Evolutionary conservation across 2,888 invertebrate species (phyloP), one percentile per base, ranked within the genome.

Genomic region (Ennomos fuscantarius): DNA sequence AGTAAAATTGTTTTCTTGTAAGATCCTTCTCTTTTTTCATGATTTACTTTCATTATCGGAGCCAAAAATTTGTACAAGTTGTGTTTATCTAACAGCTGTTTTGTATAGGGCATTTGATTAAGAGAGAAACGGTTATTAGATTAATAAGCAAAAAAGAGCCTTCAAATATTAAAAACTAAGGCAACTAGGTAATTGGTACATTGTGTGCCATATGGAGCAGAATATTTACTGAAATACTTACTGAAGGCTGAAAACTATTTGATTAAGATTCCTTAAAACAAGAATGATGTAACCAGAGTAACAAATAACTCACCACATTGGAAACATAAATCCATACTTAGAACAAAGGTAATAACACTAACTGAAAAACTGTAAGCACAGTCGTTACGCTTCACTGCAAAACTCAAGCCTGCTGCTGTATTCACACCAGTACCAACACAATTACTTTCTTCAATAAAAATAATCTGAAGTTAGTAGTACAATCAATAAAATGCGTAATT

Each of bases 321-420:
- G 75, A 87, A 89, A 58, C 85, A 79, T 55, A 78, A 79, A 68
- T 81, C 82, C 86, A 89, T 88, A 60, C 10, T 63, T 68, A 42
- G 37, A 35, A 41, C n/a, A 11, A 45, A 32, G 31, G 41, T 11
- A 33, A 33, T 24, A 45, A 39, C 5, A 54, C 58, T 61, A 66
- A 70, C 68, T 65, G 54, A 68, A 70, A 72, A 59, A 59, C 58
- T 53, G 53, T 54, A 45, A 41, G 40, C 35, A 48, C 8, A 65
- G 59, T 62, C 66, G 86, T 84, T 81, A 80, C 74, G 77, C 80
- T 84, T 80, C 74, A 82, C 86, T 87, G 87, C 89, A 89, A 87
- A 76, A 70, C 8, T 76, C 52, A 64, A 72, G 70, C 73, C 73
- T 83, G 87, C 69, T 60, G 72, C 90, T 87, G 84, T 61, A 61